phyloP scores from a whole-genome alignment of 1,140 invertebrate species.

The Drosophila oshimai region DNA sequence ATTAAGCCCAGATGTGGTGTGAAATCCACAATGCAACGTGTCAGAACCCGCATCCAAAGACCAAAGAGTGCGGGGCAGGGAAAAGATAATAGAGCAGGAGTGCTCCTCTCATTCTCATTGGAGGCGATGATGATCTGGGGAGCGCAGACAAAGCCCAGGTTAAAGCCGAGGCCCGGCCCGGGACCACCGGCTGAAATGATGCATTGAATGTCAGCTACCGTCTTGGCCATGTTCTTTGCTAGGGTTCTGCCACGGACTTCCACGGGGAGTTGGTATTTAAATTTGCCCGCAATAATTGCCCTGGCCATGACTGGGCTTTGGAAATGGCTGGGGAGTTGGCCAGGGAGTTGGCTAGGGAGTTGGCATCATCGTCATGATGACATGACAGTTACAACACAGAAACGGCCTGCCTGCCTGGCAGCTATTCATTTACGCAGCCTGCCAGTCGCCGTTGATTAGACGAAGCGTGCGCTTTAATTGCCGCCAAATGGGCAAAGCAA shows the following conservation, averaged over 20 bases:
- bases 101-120: conserved; percentile 11
- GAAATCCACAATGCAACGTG: conserved; percentile 66
- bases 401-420: conserved; percentile 61
- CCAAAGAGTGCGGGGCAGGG: background rate
- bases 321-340: background rate
- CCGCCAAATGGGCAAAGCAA: conserved; percentile 71
- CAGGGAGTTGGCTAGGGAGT: conserved; percentile 32
- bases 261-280: conserved; percentile 59
- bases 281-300: conserved; percentile 76
- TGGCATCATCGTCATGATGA: conserved; percentile 74
- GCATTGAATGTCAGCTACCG: conserved; percentile 72
- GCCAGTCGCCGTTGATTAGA: conserved; percentile 78
- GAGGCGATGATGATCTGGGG: conserved; percentile 28
- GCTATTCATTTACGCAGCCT: conserved; percentile 77
- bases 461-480: conserved; percentile 79
- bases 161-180: conserved; percentile 9
- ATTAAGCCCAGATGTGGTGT: conserved; percentile 68
- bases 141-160: background rate
- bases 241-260: conserved; percentile 17
- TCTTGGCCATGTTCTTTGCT: conserved; percentile 30
- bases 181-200: conserved; percentile 76
- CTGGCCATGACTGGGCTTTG: conserved; percentile 56
- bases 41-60: conserved; percentile 52
- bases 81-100: conserved; percentile 23
- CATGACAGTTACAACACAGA: conserved; percentile 78